Evolutionary conservation across 2,797 vertebrate species (phyloP), one percentile per base, ranked within the genome.

Genomic region (Peromyscus eremicus): DNA sequence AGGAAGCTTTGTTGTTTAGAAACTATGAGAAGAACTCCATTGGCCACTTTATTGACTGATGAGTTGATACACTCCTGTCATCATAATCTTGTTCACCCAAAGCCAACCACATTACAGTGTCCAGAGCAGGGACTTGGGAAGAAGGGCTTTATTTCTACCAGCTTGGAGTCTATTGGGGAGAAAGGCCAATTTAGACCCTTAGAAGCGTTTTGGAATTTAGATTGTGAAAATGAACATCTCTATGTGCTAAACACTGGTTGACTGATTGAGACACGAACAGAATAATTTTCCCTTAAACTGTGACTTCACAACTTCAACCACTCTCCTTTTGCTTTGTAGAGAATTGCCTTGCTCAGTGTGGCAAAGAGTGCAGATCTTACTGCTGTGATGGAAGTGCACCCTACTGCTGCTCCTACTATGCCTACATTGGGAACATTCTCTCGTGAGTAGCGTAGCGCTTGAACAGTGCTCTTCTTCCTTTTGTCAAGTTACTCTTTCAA

Each of bases 361-460:
- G 99, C 98, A 99, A 99, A 95, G 99, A 99, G 97, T 99, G 99
- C 95, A 96, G 98, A 13, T 99, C 99, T 96, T 99, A 99, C 97
- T 99, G 99, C 98, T 99, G 99, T 23, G 99, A 99, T 94, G 99
- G 99, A 85, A 98, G 98, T 25, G 98, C 99, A 0, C 99, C 99
- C 71, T 99, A 99, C 98, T 99, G 99, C 98, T 99, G 99, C 97
- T 99, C 99, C 10, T 99, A 99, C 98, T 99, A 99, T 11, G 99
- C 99, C 97, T 99, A 99, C 3, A 99, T 99, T 77, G 99, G 99
- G 64, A 99, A 99, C 57, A 99, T 99, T 90, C 99, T 99, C 91
- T 99, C 99, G 99, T 99, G 98, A 99, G 99, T 99, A 98, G 94
- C 52, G n/a, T 46, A 46, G 49, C 12, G 2, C 10, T n/a, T 64